phyloP scores from a whole-genome alignment of 2,113 vertebrate genomes.

The Okapia johnstoni region DNA sequence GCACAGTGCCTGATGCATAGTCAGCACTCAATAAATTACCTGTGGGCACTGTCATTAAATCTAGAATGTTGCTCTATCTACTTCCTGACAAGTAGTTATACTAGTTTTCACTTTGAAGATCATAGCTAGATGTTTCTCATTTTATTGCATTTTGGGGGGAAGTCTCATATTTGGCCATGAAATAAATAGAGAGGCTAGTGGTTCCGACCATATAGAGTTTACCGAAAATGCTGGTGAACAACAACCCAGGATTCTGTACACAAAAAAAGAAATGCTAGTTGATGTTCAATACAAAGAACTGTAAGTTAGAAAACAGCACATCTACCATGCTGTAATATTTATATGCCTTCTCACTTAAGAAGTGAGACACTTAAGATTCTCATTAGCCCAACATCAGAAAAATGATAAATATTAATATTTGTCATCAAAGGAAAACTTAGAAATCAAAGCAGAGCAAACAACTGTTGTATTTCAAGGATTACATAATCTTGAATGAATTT shows the following conservation, averaged over 20 bases:
- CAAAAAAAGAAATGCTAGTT: slow-evolving; percentile 23
- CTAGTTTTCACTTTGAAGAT: not conserved
- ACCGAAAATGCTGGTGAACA: slow-evolving; percentile 35
- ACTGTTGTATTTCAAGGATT: slow-evolving; percentile 77
- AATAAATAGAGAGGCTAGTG: slow-evolving; percentile 30
- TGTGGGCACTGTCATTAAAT: not conserved
- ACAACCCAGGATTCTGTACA: slow-evolving; percentile 8
- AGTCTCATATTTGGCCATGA: not conserved
- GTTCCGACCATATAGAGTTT: slow-evolving; percentile 21
- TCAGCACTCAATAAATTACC: not conserved
- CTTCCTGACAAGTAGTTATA: not conserved
- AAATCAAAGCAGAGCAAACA: slow-evolving; percentile 83
- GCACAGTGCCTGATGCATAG: not conserved
- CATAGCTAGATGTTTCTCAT: not conserved
- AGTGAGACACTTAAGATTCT: slow-evolving; percentile 77
- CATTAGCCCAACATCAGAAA: slow-evolving; percentile 81
- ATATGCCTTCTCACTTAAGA: slow-evolving; percentile 69
- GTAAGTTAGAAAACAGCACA: slow-evolving; percentile 61
- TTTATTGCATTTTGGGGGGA: not conserved
- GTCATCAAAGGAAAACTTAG: slow-evolving; percentile 82
- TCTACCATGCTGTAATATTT: slow-evolving; percentile 73
- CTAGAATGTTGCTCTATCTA: not conserved
- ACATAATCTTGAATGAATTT: slow-evolving; percentile 67
- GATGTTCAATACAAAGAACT: slow-evolving; percentile 45
- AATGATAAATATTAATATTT: slow-evolving; percentile 86